Conservation (phyloP, 2,888 invertebrate genomes). For the Agrotis clavis region DNA sequence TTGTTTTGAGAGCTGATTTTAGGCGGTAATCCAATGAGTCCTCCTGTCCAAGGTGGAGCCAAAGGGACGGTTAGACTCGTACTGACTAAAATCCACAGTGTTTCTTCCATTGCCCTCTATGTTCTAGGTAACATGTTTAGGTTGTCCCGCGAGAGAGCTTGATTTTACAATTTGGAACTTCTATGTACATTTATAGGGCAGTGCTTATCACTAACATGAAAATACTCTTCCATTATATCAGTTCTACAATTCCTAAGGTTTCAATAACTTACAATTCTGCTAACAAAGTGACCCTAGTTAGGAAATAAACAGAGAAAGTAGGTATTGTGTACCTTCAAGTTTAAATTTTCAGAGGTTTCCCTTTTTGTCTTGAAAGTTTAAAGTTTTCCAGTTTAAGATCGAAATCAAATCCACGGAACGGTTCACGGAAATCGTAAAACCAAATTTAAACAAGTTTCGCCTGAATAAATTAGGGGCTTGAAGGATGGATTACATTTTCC, state of each 20-base stretch:
- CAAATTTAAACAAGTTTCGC: conserved; percentile 55
- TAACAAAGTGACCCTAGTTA: not conserved
- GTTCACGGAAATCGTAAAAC: conserved; percentile 63
- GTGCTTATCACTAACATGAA: too few species aligned
- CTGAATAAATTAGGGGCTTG: conserved; percentile 53
- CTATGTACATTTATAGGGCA: too few species aligned
- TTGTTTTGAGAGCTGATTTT: too few species aligned
- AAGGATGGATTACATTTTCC: conserved; percentile 30
- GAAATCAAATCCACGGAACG: conserved; percentile 47
- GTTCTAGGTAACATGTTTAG: too few species aligned
- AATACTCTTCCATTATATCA: not conserved
- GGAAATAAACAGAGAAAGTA: conserved; percentile 31
- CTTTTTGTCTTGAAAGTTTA: conserved; percentile 39
- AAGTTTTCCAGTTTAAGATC: conserved; percentile 35
- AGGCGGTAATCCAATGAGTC: too few species aligned
- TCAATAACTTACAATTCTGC: not conserved
- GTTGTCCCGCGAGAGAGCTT: too few species aligned
- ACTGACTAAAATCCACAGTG: too few species aligned
- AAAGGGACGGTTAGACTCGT: too few species aligned
- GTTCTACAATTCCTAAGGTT: not conserved
- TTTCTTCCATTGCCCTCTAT: too few species aligned
- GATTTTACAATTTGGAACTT: too few species aligned
- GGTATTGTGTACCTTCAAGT: conserved; percentile 11
- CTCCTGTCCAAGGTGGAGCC: too few species aligned
- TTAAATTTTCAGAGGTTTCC: conserved; percentile 51